Evolutionary conservation across 2,888 invertebrate genomes (phyloP).

Genomic region (Augochlorella aurata): DNA sequence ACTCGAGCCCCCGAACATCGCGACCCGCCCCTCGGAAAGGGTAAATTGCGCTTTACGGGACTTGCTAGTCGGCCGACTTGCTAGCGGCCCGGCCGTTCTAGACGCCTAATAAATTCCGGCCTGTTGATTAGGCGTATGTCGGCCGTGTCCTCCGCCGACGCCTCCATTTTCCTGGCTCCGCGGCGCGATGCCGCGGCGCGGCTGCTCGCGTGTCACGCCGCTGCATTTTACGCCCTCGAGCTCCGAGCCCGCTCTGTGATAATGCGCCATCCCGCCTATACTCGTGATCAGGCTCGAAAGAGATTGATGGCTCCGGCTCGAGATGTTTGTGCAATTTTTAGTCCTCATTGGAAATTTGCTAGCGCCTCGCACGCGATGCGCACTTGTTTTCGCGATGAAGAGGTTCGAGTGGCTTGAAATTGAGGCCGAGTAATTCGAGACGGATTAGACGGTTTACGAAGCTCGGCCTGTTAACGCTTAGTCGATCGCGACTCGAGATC

Average conservation of each 20-base stretch:
- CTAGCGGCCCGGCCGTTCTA: conserved; percentile 23
- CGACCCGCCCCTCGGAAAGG: conserved; percentile 15
- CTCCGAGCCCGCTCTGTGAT: neutral
- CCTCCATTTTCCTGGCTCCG: neutral
- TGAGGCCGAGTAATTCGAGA: too few relatives aligned
- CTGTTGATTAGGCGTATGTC: conserved; percentile 31
- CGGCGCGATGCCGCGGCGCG: too few relatives aligned
- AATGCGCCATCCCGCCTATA: neutral
- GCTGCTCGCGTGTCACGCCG: neutral
- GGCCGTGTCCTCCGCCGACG: neutral
- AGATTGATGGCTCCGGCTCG: neutral
- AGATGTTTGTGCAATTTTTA: neutral
- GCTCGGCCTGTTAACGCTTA: too few relatives aligned
- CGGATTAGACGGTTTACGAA: neutral
- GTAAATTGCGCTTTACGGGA: conserved; percentile 40
- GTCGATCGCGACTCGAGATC: too few relatives aligned
- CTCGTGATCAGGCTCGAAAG: conserved; percentile 1
- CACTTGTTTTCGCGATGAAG: neutral
- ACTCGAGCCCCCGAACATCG: neutral
- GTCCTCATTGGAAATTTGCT: neutral
- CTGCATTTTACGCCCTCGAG: neutral
- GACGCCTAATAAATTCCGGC: conserved; percentile 45
- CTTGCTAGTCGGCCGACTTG: conserved; percentile 10
- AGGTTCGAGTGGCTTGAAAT: neutral
- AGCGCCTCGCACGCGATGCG: neutral